phyloP scores from a whole-genome alignment of 2,113 vertebrate species.

The Anoura caudifer region DNA sequence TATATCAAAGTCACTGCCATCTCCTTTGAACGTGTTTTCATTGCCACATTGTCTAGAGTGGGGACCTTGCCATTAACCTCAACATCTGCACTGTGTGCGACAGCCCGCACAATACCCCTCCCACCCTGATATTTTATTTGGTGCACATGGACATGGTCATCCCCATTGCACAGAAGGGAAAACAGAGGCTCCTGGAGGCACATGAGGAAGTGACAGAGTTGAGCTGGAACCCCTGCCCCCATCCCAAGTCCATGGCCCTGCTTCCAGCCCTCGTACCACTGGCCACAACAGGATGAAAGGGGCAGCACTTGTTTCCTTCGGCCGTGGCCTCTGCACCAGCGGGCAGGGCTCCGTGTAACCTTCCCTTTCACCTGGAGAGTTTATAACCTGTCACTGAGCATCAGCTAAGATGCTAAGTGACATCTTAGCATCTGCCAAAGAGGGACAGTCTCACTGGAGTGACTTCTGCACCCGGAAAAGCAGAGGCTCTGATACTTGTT shows the following conservation, averaged over 20 bases:
- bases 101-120: no score
- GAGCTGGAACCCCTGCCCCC: not conserved
- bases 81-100: not conserved
- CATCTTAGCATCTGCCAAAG: not conserved
- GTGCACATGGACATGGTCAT: accelerated
- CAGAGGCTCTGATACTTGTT: not conserved
- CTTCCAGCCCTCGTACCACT: not conserved
- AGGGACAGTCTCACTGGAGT: not conserved
- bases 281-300: not conserved
- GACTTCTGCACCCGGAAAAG: not conserved
- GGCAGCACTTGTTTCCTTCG: not conserved
- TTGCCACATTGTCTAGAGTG: not conserved
- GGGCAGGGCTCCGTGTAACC: not conserved
- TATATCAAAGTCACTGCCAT: not conserved
- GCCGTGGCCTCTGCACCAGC: not conserved
- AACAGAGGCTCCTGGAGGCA: not conserved
- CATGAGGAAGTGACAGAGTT: not conserved
- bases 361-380: not conserved
- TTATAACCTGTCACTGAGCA: not conserved
- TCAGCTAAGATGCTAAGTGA: no score
- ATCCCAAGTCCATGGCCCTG: not conserved
- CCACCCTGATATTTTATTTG: not conserved
- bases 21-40: not conserved
- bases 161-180: not conserved
- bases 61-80: not conserved